These are phyloP conservation scores for Lithobius niger DNA, from an alignment of 1,140 invertebrate genomes.

Conservation along the genomic window DNA sequence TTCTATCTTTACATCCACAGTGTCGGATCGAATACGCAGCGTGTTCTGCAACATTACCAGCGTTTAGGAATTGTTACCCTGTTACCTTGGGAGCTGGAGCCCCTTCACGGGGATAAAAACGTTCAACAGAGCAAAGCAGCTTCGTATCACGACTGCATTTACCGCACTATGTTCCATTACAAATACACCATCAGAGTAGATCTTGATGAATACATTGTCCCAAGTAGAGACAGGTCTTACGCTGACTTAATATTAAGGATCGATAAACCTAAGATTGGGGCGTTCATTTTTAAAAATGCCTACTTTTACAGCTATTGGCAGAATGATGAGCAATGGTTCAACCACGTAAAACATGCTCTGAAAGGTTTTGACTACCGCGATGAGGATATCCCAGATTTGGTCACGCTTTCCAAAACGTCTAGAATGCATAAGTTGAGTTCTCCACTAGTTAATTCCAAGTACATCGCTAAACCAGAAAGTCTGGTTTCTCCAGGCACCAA, in stretches of 20 bases:
- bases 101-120: conserved; percentile 45
- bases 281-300: conserved; percentile 66
- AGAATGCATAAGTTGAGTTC: no score
- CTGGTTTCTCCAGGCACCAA: no score
- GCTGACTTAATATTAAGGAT: conserved; percentile 15
- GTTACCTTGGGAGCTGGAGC: conserved; percentile 76
- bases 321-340: no score
- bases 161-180: conserved; percentile 14
- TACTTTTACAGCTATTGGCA: no score
- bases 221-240: conserved; percentile 6
- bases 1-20: conserved; percentile 90
- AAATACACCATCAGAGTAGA: conserved; percentile 12
- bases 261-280: conserved; percentile 25
- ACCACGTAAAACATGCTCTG: no score
- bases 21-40: conserved; percentile 51
- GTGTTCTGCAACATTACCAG: conserved; percentile 56
- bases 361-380: no score
- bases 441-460: no score
- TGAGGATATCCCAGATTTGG: no score
- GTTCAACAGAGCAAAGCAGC: neutral
- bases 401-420: no score
- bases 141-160: conserved; percentile 16
- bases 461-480: no score
- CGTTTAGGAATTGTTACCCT: conserved; percentile 53
- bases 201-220: conserved; percentile 17